Percentiles rank a stretch among this genome's conserved stretches.
phyloP scores from a whole-genome alignment of 2,797 vertebrate genomes.

The Pangasius sanitwongsei region DNA sequence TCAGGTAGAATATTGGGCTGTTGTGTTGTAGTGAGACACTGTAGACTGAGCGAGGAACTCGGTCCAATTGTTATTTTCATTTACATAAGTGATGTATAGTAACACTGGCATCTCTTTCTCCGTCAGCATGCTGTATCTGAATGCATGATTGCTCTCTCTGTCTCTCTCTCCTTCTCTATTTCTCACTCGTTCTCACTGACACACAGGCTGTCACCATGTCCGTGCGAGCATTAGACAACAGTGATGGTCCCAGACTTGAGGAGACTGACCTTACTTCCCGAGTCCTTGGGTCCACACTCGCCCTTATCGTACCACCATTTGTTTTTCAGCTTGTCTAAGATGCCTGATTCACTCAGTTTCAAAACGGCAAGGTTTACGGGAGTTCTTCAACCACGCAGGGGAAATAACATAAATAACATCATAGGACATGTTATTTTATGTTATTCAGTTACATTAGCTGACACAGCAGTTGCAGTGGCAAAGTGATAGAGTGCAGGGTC shows the following conservation, averaged over 20 bases:
- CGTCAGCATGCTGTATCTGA: constrained; percentile 46
- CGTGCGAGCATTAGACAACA: constrained; percentile 60
- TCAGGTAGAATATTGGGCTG: neutral
- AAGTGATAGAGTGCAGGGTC: constrained; percentile 94
- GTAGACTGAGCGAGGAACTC: constrained; percentile 21
- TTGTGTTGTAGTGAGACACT: constrained; percentile 29
- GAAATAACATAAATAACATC: constrained; percentile 99
- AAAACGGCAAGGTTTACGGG: constrained; percentile 99
- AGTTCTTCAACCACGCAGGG: constrained; percentile 97
- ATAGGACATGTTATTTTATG: constrained; percentile 99
- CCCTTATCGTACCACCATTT: constrained; percentile 99
- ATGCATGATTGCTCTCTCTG: constrained; percentile 10
- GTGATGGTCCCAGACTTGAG: constrained; percentile 67
- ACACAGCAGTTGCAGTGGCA: constrained; percentile 64
- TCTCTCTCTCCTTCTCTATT: constrained; percentile 18
- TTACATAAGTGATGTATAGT: constrained; percentile 19
- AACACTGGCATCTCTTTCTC: constrained; percentile 38
- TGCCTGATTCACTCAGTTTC: constrained; percentile 99
- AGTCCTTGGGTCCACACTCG: constrained; percentile 99
- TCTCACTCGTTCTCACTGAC: constrained; percentile 46
- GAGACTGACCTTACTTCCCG: constrained; percentile 99
- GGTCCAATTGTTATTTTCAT: constrained; percentile 4
- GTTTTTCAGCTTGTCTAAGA: constrained; percentile 99
- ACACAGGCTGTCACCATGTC: constrained; percentile 56
- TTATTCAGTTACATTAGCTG: constrained; percentile 84